Evolutionary conservation across 2,888 invertebrate species (phyloP), one percentile per base, ranked within the genome.

Genomic region (Nomada goodeniana): DNA sequence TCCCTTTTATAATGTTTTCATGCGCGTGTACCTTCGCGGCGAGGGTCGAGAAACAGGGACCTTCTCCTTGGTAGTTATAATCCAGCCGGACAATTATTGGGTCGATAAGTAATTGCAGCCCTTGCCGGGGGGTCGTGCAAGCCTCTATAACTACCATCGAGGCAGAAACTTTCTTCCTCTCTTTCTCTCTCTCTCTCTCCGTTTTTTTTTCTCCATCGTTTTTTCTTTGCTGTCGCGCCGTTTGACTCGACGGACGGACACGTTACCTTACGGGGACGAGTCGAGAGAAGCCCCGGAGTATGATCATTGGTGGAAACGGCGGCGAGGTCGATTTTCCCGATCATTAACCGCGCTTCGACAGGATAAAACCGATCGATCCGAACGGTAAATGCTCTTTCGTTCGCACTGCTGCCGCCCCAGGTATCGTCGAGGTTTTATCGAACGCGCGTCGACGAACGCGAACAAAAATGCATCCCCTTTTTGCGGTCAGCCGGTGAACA

Each of bases 91-190:
- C 77, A 78, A 80, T 80, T 80, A 80, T 78, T 29, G 18, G 80
- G 60, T 80, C 80, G 80, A 80, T 80, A 60, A 50, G 65, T 80
- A 80, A 80, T 80, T 80, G 78, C 64, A 55, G 52, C 64, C 47
- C 72, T 76, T 77, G 53, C 52, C 64, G 60, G 60, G 60, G 53
- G 60, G 57, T 59, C 69, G 69, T 63, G 64, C 65, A 70, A 18
- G 52, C 55, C 50, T 50, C 53, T 29, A 44, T 69, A 69, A 36
- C 69, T 42, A 42, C 50, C 13, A n/a, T 55, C 20, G 10, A 26
- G 36, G 5, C 29, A 26, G n/a, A 23, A 71, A 44, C 11, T 68
- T 55, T 42, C 55, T 36, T 15, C 11, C 29, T 11, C n/a, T 15
- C 23, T 9, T 29, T 15, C 10, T 10, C 59, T 15, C 10, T 10